Evolutionary conservation across 1,140 invertebrate species (phyloP).

Genomic region (fruit fly (Drosophila melanogaster)): DNA sequence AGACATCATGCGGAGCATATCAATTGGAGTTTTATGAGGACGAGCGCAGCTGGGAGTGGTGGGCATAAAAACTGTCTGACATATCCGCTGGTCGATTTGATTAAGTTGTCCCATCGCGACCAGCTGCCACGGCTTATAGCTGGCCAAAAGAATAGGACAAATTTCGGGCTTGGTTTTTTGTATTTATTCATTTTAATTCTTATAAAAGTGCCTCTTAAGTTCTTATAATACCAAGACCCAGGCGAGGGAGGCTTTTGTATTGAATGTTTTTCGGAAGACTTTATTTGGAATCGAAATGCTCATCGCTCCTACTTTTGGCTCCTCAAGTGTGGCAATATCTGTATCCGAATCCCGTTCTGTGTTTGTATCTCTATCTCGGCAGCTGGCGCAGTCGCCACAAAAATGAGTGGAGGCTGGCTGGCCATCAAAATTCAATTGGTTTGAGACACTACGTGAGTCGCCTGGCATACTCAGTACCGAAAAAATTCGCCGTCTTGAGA

Average conservation of each 20-base stretch:
- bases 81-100: slow-evolving; percentile 69
- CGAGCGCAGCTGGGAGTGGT: slow-evolving; percentile 46
- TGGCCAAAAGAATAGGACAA: background rate
- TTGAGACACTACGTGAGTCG: slow-evolving; percentile 66
- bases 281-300: background rate
- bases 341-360: background rate
- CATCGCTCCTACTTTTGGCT: slow-evolving; percentile 2
- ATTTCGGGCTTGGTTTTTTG: too few relatives aligned
- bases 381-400: slow-evolving; percentile 24
- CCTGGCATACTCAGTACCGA: slow-evolving; percentile 32
- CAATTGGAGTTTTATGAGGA: slow-evolving; percentile 61
- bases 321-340: slow-evolving; percentile 30
- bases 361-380: slow-evolving; percentile 6
- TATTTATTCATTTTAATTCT: background rate
- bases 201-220: background rate
- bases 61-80: slow-evolving; percentile 64
- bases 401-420: slow-evolving; percentile 26
- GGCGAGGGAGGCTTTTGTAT: too few relatives aligned
- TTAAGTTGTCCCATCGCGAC: slow-evolving; percentile 65
- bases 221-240: background rate
- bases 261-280: background rate
- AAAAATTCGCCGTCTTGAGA: slow-evolving; percentile 19
- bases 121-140: slow-evolving; percentile 24
- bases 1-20: slow-evolving; percentile 72
- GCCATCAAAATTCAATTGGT: slow-evolving; percentile 82